Evolutionary conservation across 1,140 invertebrate species (phyloP).

Genomic region (Neodiprion virginianus): DNA sequence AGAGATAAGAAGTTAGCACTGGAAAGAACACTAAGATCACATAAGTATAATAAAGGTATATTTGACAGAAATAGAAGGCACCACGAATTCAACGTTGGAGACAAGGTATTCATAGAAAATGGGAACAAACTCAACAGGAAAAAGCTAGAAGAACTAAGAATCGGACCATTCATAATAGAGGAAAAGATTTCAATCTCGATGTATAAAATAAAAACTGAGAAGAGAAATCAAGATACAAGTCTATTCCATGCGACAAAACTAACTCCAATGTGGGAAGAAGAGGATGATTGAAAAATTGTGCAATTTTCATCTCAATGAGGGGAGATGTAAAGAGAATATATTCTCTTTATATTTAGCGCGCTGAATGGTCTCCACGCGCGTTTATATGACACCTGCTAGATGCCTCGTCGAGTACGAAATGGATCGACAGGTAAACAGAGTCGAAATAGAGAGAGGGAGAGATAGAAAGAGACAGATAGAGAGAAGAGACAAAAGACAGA

Average conservation of each 20-base stretch:
- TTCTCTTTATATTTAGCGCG: background rate
- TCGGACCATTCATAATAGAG: conserved; percentile 21
- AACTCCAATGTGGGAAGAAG: conserved; percentile 8
- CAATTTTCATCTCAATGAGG: background rate
- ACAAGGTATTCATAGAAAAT: conserved; percentile 27
- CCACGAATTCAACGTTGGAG: conserved; percentile 25
- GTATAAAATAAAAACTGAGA: conserved; percentile 16
- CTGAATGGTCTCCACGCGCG: background rate
- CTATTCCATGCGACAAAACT: conserved; percentile 20
- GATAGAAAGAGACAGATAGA: too few relatives aligned
- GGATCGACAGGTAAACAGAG: background rate
- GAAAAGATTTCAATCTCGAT: conserved; percentile 25
- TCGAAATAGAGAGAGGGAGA: too few relatives aligned
- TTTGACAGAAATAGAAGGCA: conserved; percentile 30
- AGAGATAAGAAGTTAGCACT: conserved; percentile 10
- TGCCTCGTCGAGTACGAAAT: background rate
- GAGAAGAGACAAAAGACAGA: too few relatives aligned
- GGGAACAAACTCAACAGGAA: conserved; percentile 26
- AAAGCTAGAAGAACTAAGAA: conserved; percentile 23
- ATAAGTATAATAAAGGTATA: conserved; percentile 21
- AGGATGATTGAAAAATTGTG: background rate
- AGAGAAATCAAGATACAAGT: conserved; percentile 12
- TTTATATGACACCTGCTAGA: background rate
- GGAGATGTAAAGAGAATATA: background rate
- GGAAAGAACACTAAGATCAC: conserved; percentile 12